Evolutionary conservation across 2,797 vertebrate genomes (phyloP).

Genomic region (Hoplostethus mediterraneus): DNA sequence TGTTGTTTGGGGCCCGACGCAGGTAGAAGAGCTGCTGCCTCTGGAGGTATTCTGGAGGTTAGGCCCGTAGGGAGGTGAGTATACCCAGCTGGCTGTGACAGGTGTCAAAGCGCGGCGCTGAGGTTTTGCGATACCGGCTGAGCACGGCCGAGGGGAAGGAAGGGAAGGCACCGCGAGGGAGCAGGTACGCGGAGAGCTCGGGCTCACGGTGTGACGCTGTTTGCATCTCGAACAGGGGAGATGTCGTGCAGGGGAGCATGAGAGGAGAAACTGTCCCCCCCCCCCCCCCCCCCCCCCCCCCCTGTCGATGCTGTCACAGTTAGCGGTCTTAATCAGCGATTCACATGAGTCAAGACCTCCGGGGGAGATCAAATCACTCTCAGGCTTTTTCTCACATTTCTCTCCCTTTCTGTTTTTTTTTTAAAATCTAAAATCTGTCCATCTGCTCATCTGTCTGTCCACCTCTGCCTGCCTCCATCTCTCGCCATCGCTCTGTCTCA

Average conservation of each 20-base stretch:
- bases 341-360: constrained; percentile 12
- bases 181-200: constrained; percentile 36
- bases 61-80: constrained; percentile 14
- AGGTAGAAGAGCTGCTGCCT: constrained; percentile 44
- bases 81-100: constrained; percentile 47
- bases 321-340: constrained; percentile 18
- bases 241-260: background rate
- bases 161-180: constrained; percentile 13
- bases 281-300: background rate
- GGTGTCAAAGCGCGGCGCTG: constrained; percentile 37
- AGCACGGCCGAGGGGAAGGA: constrained; percentile 18
- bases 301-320: background rate
- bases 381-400: constrained; percentile 22
- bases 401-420: background rate
- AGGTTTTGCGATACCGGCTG: constrained; percentile 30
- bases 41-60: constrained; percentile 14
- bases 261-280: constrained; percentile 6
- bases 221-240: constrained; percentile 38
- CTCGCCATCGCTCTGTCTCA: constrained; percentile 14
- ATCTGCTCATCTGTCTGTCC: constrained; percentile 27
- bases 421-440: constrained; percentile 25
- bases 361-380: background rate
- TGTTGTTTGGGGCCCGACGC: constrained; percentile 28
- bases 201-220: constrained; percentile 16
- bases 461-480: background rate